These are phyloP conservation scores for Hymenochirus boettgeri DNA, from an alignment of 2,113 vertebrate species.

Conservation along the genomic window DNA sequence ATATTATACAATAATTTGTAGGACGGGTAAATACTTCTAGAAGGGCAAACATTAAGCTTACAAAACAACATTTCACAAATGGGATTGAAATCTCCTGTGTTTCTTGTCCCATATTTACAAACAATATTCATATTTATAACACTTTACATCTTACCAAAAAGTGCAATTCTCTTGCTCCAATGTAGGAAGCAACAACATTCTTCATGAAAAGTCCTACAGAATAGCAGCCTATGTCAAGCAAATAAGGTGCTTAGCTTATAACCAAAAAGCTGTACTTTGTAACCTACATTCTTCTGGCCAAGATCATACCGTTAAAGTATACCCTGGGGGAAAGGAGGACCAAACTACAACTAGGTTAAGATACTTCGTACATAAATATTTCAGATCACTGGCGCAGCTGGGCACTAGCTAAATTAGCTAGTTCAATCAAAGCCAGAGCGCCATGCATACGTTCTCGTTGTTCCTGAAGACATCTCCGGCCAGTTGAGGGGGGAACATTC, in stretches of 20 bases:
- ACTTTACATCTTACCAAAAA: conserved; percentile 72
- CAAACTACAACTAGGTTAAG: conserved; percentile 29
- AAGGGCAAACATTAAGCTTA: conserved; percentile 69
- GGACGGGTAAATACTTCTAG: background rate
- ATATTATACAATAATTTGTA: background rate
- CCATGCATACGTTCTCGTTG: conserved; percentile 94
- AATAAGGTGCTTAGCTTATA: conserved; percentile 99
- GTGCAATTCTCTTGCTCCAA: conserved; percentile 74
- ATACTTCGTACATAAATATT: conserved; percentile 44
- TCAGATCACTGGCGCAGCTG: conserved; percentile 62
- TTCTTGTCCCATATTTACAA: conserved; percentile 74
- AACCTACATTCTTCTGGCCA: conserved; percentile 54
- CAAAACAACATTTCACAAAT: conserved; percentile 69
- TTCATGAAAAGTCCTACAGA: conserved; percentile 88
- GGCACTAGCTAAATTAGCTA: conserved; percentile 80
- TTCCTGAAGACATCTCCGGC: conserved; percentile 82
- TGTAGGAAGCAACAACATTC: conserved; percentile 80
- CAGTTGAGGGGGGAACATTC: conserved; percentile 61
- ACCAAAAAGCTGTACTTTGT: conserved; percentile 62
- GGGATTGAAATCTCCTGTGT: conserved; percentile 64
- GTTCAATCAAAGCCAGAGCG: conserved; percentile 90
- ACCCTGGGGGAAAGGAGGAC: background rate
- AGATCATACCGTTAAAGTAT: background rate
- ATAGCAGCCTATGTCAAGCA: conserved; percentile 98
- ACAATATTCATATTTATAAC: conserved; percentile 62